phyloP scores from a whole-genome alignment of 2,113 vertebrate species.

The Catagonus wagneri region DNA sequence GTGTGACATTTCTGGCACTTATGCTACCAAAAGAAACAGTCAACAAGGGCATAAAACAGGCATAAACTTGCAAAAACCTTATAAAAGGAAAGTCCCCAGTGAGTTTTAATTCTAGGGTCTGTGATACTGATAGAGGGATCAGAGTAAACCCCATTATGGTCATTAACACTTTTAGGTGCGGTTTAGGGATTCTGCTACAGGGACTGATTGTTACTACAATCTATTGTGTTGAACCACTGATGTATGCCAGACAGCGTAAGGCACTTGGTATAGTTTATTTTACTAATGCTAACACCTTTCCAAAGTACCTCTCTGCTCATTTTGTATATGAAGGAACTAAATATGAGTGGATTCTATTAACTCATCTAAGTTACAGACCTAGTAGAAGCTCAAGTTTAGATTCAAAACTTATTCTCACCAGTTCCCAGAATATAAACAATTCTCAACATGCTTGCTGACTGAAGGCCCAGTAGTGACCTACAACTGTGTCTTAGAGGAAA shows the following conservation, averaged over 20 bases:
- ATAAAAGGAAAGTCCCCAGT: neutral
- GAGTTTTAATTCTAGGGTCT: neutral
- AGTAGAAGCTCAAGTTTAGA: neutral
- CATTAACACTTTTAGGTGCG: neutral
- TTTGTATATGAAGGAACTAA: neutral
- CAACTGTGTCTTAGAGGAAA: neutral
- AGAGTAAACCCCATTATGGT: neutral
- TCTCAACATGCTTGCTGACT: neutral
- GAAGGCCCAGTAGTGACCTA: neutral
- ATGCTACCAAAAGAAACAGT: neutral
- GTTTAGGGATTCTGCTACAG: neutral
- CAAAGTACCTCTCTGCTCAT: neutral
- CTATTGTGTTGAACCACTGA: neutral
- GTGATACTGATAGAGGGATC: neutral
- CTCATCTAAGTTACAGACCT: neutral
- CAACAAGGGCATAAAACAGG: neutral
- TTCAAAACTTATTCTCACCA: neutral
- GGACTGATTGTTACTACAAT: neutral
- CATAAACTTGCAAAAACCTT: neutral
- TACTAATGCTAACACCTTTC: neutral
- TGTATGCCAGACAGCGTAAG: neutral
- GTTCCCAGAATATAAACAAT: neutral
- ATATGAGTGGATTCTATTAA: neutral
- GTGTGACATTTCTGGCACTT: neutral
- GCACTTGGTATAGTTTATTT: neutral